Evolutionary conservation across 2,888 invertebrate species (phyloP), one percentile per base, ranked within the genome.

Genomic region (Tenthredo mesomela): DNA sequence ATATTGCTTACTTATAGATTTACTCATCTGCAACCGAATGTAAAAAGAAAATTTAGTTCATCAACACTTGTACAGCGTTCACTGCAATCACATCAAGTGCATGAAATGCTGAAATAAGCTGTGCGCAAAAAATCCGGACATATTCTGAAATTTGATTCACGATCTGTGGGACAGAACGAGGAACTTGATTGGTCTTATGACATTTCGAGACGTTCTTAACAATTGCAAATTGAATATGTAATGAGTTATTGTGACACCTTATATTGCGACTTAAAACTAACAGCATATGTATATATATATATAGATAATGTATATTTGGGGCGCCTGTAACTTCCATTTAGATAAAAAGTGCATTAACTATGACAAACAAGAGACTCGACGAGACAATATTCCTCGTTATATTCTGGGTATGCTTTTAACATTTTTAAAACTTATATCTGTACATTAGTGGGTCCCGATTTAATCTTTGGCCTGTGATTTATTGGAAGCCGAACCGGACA

Each of bases 261-360:
- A 61, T 58, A 61, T 15, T 61, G 58, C 61, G 50, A 58, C 61
- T 80, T 40, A 40, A 58, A 80, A 80, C 61, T 80, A 80, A 80
- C 37, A 80, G 80, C 33, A 15, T 21, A 25, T 73, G 43, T 54
- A 25, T n/a, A 54, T 47, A 50, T 18, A 18, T 47, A 43, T 43
- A 6, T 25, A 21, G n/a, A n/a, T n/a, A n/a, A n/a, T 15, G 73
- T 50, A 33, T 54, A 70, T 70, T 65, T 67, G 7, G 47, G 70
- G 47, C 67, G 67, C 67, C 40, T 80, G 80, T 40, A 12, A 40
- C 37, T 25, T 80, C 82, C 82, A 82, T 82, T 82, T 82, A 82
- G 82, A 82, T 82, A 82, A 82, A 82, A 82, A 82, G 82, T 82
- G 82, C 82, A 82, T 82, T 82, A 82, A 82, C 82, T 82, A 82